A percentile compares a stretch with the other conserved stretches of the same genome.
Evolutionary conservation across 2,113 vertebrate species (phyloP).

Genomic region (Gallinago paraguaiae): DNA sequence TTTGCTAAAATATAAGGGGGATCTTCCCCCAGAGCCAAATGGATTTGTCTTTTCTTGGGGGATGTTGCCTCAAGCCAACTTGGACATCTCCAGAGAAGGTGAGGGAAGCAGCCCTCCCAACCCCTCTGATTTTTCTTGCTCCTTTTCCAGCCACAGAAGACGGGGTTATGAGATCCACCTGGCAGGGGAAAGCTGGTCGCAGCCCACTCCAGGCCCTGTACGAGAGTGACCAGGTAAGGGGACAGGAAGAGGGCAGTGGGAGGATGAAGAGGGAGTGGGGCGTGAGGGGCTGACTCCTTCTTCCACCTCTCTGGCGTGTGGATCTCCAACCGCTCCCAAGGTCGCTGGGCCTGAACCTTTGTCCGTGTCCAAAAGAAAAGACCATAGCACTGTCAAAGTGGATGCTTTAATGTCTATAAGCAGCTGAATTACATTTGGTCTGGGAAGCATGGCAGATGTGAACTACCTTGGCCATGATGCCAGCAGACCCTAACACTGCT

Average conservation of each 20-base stretch:
- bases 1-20: background rate
- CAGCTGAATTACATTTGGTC: background rate
- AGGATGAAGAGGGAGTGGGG: fast-evolving
- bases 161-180: constrained; percentile 52
- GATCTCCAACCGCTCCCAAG: background rate
- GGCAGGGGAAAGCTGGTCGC: constrained; percentile 79
- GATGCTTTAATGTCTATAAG: background rate
- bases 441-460: background rate
- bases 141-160: constrained; percentile 72
- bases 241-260: background rate
- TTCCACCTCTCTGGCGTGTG: background rate
- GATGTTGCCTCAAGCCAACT: background rate
- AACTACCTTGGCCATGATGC: background rate
- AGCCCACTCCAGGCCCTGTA: constrained; percentile 87
- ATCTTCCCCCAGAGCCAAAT: background rate
- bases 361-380: background rate
- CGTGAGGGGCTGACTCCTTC: background rate
- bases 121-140: background rate
- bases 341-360: background rate
- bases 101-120: background rate
- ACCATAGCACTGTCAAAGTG: background rate
- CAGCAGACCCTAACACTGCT: background rate
- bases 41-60: background rate
- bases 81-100: background rate
- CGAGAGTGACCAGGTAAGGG: constrained; percentile 85